These are phyloP conservation scores for Falco cherrug DNA, from an alignment of 2,797 vertebrate genomes.

Conservation along the genomic window DNA sequence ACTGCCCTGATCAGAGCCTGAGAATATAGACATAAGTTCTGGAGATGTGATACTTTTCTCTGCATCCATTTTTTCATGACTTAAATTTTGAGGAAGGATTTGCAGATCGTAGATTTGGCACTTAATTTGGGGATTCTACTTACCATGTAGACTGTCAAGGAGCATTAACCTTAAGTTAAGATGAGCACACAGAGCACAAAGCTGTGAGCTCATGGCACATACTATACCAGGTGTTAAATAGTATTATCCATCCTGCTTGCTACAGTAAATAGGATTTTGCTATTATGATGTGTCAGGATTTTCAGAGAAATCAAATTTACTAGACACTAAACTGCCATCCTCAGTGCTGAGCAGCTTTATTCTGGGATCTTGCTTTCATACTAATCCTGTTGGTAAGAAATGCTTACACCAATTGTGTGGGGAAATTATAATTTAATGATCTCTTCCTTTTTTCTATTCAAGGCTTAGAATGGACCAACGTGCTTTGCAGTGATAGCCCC, in stretches of 20 bases:
- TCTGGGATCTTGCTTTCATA: constrained; percentile 74
- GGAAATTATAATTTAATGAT: constrained; percentile 84
- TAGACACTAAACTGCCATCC: constrained; percentile 78
- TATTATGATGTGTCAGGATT: constrained; percentile 85
- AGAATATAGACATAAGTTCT: background rate
- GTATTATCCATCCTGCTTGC: constrained; percentile 80
- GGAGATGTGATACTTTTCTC: constrained; percentile 56
- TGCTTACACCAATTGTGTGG: constrained; percentile 78
- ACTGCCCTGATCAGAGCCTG: background rate
- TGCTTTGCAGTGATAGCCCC: constrained; percentile 65
- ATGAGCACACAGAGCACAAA: constrained; percentile 72
- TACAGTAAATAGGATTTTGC: constrained; percentile 84
- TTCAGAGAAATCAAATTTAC: constrained; percentile 83
- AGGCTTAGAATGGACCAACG: constrained; percentile 62
- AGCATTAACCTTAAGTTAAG: constrained; percentile 80
- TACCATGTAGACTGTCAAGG: constrained; percentile 74
- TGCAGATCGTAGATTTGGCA: constrained; percentile 66
- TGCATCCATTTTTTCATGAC: background rate
- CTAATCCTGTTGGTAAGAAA: constrained; percentile 82
- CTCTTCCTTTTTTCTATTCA: constrained; percentile 70
- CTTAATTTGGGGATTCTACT: constrained; percentile 77
- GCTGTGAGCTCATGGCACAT: constrained; percentile 72
- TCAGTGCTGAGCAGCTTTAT: constrained; percentile 80
- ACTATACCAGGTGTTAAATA: constrained; percentile 80
- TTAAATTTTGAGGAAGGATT: constrained; percentile 64